A percentile compares a stretch with the other conserved stretches of the same genome.
Conservation (phyloP, 2,797 vertebrate species). For the Phalloptychus januarius region DNA sequence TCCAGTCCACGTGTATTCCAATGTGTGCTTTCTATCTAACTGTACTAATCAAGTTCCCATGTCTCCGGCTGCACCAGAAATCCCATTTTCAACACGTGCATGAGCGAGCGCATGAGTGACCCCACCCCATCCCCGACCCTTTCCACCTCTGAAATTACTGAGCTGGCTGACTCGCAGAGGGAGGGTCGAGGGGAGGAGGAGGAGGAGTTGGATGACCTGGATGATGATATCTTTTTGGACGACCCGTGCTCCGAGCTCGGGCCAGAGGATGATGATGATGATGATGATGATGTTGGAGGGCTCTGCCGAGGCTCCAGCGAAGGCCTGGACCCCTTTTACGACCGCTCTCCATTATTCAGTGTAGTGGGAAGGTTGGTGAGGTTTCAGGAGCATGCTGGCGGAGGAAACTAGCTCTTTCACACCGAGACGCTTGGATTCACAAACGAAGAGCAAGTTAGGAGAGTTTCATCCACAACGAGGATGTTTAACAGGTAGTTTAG, state of each 20-base stretch:
- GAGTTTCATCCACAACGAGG: background rate
- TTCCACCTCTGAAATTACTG: conserved; percentile 96
- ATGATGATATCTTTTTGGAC: conserved; percentile 94
- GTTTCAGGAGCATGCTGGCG: conserved; percentile 95
- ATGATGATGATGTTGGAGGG: conserved; percentile 79
- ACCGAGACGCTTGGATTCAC: conserved; percentile 80
- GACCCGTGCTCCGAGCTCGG: conserved; percentile 85
- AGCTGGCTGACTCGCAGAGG: conserved; percentile 92
- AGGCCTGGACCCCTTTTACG: conserved; percentile 99
- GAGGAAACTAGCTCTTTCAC: conserved; percentile 98
- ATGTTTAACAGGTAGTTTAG: background rate
- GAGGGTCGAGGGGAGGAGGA: conserved; percentile 91
- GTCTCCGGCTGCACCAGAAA: conserved; percentile 97
- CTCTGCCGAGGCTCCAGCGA: conserved; percentile 84
- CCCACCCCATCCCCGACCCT: conserved; percentile 97
- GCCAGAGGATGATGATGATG: conserved; percentile 76
- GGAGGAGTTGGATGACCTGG: conserved; percentile 84
- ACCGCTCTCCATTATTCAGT: conserved; percentile 99
- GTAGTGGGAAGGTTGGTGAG: conserved; percentile 99
- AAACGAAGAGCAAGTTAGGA: background rate
- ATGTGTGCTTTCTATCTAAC: conserved; percentile 85
- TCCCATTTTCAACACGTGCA: conserved; percentile 99
- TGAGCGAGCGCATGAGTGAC: conserved; percentile 98
- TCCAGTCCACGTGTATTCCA: conserved; percentile 36
- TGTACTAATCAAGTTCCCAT: conserved; percentile 94